A percentile compares a stretch with the other conserved stretches of the same genome.
phyloP scores from a whole-genome alignment of 2,888 invertebrate species.

The Zygothrica quintamaculata region DNA sequence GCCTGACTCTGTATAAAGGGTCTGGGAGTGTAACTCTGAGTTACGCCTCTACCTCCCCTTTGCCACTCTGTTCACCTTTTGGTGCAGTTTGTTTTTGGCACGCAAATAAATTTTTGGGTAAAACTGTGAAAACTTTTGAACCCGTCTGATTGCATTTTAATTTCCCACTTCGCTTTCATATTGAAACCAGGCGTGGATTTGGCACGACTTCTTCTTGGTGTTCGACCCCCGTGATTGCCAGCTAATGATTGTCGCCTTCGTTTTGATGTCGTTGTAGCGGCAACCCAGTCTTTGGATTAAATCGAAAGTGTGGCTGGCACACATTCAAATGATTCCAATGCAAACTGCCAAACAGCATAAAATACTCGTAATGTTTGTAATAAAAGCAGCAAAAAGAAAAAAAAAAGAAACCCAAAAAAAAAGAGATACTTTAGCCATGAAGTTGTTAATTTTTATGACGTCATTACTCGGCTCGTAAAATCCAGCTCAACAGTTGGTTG shows the following conservation, averaged over 20 bases:
- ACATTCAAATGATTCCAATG: conserved; percentile 60
- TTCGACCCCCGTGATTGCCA: conserved; percentile 36
- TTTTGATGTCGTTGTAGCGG: conserved; percentile 29
- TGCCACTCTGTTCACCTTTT: conserved; percentile 5
- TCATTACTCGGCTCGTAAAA: conserved; percentile 84
- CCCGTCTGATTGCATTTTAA: conserved; percentile 58
- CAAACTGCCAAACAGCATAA: conserved; percentile 30
- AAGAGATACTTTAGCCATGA: conserved; percentile 51
- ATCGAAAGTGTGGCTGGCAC: conserved; percentile 51
- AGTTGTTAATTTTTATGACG: conserved; percentile 84
- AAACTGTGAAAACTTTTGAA: conserved; percentile 38
- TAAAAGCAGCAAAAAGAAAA: conserved; percentile 18
- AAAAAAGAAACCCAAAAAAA: conserved; percentile 1
- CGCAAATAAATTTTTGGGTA: conserved; percentile 47
- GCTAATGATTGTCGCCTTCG: conserved; percentile 56
- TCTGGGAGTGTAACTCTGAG: conserved; percentile 18
- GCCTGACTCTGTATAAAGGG: conserved; percentile 29
- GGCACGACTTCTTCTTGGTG: conserved; percentile 22
- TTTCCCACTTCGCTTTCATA: conserved; percentile 46
- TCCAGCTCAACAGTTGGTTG: conserved; percentile 82
- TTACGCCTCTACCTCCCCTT: not conserved
- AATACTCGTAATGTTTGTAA: conserved; percentile 30
- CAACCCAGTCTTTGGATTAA: conserved; percentile 4
- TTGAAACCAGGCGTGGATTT: conserved; percentile 35
- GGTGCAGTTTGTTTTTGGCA: conserved; percentile 46